Evolutionary conservation across 2,888 invertebrate genomes (phyloP), one percentile per base, ranked within the genome.

Genomic region (Hirtodrosophila confusa): DNA sequence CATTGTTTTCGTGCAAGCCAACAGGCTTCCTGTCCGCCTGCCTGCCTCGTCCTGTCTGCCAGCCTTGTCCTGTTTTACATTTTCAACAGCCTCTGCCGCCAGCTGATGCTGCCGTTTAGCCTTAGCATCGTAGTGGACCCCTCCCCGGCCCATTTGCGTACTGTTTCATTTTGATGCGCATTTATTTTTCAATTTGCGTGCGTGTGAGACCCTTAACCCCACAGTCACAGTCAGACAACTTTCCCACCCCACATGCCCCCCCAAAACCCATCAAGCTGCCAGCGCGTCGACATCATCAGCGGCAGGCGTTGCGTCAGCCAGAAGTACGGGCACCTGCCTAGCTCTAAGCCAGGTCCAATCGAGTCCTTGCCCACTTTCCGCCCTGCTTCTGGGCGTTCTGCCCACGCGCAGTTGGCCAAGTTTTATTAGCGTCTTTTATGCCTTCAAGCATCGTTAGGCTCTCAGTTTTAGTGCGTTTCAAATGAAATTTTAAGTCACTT

Each of bases 151-250:
- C 37, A 27, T 3, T n/a, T 12, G 27, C 24, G 24, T 48, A 31
- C 33, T 49, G 61, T 56, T 72, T 71, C 72, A 66, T 65, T 74
- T 72, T 72, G 77, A 76, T 67, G 77, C 67, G 76, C 75, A 78
- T 61, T 64, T 76, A 76, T 78, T 79, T 76, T 76, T 75, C 76
- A 76, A 78, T 70, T 76, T 79, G 57, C 53, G 76, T 67, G 75
- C 79, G 75, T 63, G 51, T 48, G 66, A 36, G 44, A 50, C 31
- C 57, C 47, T 60, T 56, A 62, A 45, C 55, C 45, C 54, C 33
- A 40, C 47, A 31, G 24, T 31, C 17, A 11, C 11, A 12, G 6
- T 27, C 27, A 27, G 2, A 27, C 6, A 27, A 27, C 27, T 6
- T 4, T 27, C 27, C 6, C 3, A 4, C 17, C 12, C 37, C 4